Percentiles rank a stretch among this genome's conserved stretches.
Evolutionary conservation across 2,797 vertebrate species (phyloP).

Genomic region (Natrix natrix): DNA sequence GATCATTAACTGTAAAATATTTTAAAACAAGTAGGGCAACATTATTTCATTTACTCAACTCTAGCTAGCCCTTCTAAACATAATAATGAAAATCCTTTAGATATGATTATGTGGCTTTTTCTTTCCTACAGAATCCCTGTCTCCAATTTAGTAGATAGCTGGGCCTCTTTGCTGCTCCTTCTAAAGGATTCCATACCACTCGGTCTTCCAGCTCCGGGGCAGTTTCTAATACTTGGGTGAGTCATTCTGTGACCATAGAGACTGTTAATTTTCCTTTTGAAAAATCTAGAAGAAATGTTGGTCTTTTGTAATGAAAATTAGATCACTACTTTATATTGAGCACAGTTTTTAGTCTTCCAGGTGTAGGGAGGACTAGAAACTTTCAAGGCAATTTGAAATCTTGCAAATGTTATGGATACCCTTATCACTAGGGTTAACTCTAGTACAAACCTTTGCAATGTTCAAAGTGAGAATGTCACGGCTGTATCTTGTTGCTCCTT

Average conservation of each 20-base stretch:
- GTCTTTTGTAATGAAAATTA: background rate
- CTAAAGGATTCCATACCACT: slow-evolving; percentile 95
- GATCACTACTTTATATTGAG: background rate
- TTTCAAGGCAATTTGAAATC: background rate
- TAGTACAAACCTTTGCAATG: background rate
- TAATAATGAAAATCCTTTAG: background rate
- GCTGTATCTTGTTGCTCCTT: background rate
- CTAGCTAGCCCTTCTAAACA: background rate
- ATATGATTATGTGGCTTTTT: background rate
- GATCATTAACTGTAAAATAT: background rate
- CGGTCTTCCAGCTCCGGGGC: slow-evolving; percentile 91
- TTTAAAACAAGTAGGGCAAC: background rate
- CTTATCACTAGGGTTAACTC: background rate
- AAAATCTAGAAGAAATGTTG: background rate
- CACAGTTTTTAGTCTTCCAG: background rate
- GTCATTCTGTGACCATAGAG: slow-evolving; percentile 39
- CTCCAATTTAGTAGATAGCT: slow-evolving; percentile 93
- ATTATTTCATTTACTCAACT: background rate
- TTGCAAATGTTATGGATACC: background rate
- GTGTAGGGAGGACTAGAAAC: background rate
- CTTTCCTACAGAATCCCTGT: slow-evolving; percentile 85
- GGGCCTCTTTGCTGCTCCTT: slow-evolving; percentile 89
- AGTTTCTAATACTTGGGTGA: slow-evolving; percentile 96
- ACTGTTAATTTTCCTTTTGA: background rate
- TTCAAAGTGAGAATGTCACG: background rate